Conservation (phyloP, 2,797 vertebrate genomes). For the Petrocephalus sullivani region DNA sequence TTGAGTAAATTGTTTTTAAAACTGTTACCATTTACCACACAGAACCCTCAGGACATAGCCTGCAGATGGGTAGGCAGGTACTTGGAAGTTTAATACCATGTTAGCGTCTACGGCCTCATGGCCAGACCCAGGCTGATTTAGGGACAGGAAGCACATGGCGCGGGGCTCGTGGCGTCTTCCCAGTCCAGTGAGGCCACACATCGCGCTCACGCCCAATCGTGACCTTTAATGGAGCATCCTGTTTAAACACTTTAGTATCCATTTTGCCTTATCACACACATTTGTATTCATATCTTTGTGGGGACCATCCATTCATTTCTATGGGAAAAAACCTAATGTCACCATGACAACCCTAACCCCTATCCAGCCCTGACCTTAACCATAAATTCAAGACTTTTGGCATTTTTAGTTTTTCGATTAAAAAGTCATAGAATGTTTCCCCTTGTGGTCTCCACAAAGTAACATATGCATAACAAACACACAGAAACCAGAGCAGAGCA, state of each 20-base stretch:
- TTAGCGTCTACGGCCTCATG: background rate
- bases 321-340: background rate
- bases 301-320: background rate
- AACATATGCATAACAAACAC: background rate
- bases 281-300: background rate
- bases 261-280: background rate
- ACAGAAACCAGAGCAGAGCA: background rate
- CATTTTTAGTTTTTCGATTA: background rate
- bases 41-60: background rate
- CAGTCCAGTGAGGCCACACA: background rate
- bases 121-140: background rate
- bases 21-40: background rate
- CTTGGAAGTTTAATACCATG: background rate
- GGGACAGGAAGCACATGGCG: background rate
- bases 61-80: background rate
- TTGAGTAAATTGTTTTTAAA: background rate
- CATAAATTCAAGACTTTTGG: background rate
- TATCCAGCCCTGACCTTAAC: background rate
- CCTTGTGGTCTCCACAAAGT: background rate
- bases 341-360: background rate
- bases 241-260: too few relatives aligned
- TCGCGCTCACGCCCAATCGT: background rate
- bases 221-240: background rate
- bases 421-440: background rate
- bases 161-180: background rate